Evolutionary conservation across 53 echinoderm and acorn worm species (phyloP), one percentile per base, ranked within the genome.

Genomic region (Holothuria scabra): DNA sequence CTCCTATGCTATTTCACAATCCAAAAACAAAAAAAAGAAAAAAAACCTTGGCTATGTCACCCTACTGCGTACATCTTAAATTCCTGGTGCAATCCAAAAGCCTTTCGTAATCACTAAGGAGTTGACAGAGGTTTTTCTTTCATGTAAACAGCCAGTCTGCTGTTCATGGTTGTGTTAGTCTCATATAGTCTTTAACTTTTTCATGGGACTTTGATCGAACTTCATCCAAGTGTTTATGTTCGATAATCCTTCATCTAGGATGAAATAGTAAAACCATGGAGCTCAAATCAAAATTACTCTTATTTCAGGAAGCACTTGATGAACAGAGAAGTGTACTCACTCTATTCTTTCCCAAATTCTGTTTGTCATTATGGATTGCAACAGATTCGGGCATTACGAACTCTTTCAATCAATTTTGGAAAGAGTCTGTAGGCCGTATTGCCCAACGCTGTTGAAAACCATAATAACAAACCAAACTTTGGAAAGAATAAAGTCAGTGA

Each of bases 11-110:
- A n/a, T n/a, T 35, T 35, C 35, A 35, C 35, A 35, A 35, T 6
- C 35, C 35, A 3, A 3, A 3, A 35, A 3, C 35, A 3, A 3
- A 35, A 35, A 35, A 35, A 35, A 35, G 3, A 3, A 35, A 35
- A 35, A 35, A 35, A 35, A 35, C 35, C 35, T 6, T 35, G 35
- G 35, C 35, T 35, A 35, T 35, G 35, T 6, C 35, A 35, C 6
- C 35, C 35, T n/a, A 35, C 35, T 35, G 3, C 6, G 35, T 35
- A 35, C 35, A 35, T 12, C 38, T 29, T 30, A 67, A 34, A 67
- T 67, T 67, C 67, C 67, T 67, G 32, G 67, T 67, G 67, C 34
- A n/a, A 67, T 67, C 67, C 67, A 67, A 18, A 26, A 67, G 31
- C 67, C 67, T 67, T 67, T 34, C 35, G 4, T 31, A 67, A 10